Percentiles rank a stretch among this genome's conserved stretches.
Evolutionary conservation across 2,113 vertebrate species (phyloP).

Genomic region (Ptyas mucosa): DNA sequence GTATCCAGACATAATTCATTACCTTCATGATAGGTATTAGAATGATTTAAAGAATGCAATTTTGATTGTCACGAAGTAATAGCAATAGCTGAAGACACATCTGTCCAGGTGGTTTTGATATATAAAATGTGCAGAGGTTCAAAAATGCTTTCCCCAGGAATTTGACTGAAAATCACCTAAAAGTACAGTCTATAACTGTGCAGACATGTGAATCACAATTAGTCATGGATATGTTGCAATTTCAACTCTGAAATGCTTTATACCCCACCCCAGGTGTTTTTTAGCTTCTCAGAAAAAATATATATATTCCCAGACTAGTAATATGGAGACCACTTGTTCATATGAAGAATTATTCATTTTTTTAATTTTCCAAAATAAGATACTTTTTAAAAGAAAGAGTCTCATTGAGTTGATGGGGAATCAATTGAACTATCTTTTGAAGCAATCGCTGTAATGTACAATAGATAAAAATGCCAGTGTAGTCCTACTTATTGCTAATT

Average conservation of each 20-base stretch:
- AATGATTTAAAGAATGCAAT: conserved; percentile 53
- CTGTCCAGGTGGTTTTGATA: conserved; percentile 58
- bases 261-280: conserved; percentile 32
- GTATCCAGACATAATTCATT: conserved; percentile 35
- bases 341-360: background rate
- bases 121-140: conserved; percentile 44
- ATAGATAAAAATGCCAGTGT: background rate
- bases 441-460: background rate
- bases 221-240: conserved; percentile 10
- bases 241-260: conserved; percentile 35
- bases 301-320: background rate
- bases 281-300: conserved; percentile 20
- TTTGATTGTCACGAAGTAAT: conserved; percentile 51
- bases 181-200: conserved; percentile 38
- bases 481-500: background rate
- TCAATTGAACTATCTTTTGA: background rate
- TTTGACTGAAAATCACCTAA: conserved; percentile 40
- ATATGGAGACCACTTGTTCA: background rate
- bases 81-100: conserved; percentile 38
- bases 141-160: conserved; percentile 40
- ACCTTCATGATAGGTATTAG: conserved; percentile 38
- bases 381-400: background rate
- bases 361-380: fast-evolving
- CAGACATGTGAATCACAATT: background rate
- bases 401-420: background rate